Base-by-base conservation (phyloP, 30 jellyfish, hydroid and myxozoan genomes). In the Aurelia sp. region DNA sequence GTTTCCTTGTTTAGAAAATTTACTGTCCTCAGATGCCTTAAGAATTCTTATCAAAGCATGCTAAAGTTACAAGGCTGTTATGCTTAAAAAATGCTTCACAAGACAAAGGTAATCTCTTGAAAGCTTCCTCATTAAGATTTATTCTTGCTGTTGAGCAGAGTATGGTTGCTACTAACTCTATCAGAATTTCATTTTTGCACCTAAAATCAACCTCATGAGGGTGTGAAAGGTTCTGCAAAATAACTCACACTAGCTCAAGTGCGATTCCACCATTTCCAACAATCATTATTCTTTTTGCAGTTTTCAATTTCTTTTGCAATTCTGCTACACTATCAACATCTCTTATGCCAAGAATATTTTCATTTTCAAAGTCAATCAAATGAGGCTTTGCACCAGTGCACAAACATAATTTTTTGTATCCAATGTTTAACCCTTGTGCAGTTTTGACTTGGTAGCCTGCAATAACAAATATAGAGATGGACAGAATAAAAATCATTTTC, bases 261-360 rank as follows among this genome's bases (percentile, higher is more conserved):
- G 99, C 99, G 74, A 94, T 94, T 8, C 99, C 99, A 23, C 99
- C 99, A 89, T 94, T 94, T 23, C 99, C 99, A 41, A 89, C 91
- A 77, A 94, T 78, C 53, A 89, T 27, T 1, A 94, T 74, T 50
- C 95, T 89, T 52, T 68, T 81, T 18, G 99, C 94, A 74, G 27
- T 55, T 22, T 75, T 47, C 74, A 94, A 68, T 65, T 82, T 67
- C 35, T 80, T 57, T 69, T 82, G 90, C 44, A 94, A 73, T 50
- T 37, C 33, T n/a, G 85, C 88, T 10, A 85, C 97, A 81, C 98
- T 94, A 73, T 94, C 99, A 21, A 95, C 74, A 69, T 94, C 99
- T 79, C 99, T 81, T 1, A 94, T 79, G 20, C 85, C 94, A 70
- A 90, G n/a, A 22, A 94, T 92, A 59, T 64, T 40, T 18, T 96